These are phyloP conservation scores for Tamandua tetradactyla DNA, from an alignment of 2,797 vertebrate species.

Conservation along the genomic window DNA sequence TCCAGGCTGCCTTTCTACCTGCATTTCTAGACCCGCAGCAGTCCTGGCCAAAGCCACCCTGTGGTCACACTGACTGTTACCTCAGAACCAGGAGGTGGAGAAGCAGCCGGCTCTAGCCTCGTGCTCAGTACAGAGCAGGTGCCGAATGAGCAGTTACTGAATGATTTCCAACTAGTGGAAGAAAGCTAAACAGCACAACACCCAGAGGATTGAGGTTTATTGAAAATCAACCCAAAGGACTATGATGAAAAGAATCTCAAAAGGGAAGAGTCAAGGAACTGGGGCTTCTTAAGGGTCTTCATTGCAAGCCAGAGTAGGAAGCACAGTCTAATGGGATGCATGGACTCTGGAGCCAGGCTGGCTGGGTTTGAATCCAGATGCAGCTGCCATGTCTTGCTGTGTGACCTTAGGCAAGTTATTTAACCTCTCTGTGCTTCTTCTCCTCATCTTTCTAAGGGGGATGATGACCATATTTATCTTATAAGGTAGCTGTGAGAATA, in stretches of 20 bases:
- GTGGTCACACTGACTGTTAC: background rate
- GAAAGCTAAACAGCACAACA: background rate
- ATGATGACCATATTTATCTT: background rate
- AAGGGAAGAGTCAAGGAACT: background rate
- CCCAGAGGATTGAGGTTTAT: background rate
- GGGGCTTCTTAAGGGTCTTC: too few species aligned
- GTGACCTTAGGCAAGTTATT: background rate
- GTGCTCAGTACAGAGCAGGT: background rate
- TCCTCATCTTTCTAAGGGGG: background rate
- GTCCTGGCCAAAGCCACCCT: background rate
- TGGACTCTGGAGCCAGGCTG: background rate
- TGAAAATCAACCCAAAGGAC: background rate
- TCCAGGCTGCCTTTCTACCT: rapidly evolving
- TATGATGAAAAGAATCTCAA: background rate
- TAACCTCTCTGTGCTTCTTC: background rate
- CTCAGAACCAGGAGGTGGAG: background rate
- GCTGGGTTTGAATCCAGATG: background rate
- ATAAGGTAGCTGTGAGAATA: background rate
- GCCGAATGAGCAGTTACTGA: constrained; percentile 24
- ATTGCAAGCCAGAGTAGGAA: rapidly evolving
- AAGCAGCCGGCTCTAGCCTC: background rate
- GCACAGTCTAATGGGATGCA: rapidly evolving
- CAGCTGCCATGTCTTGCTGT: background rate
- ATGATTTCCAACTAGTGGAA: background rate
- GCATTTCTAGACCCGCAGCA: background rate